Percentiles rank a stretch among this genome's conserved stretches.
Conservation (phyloP, 2,113 vertebrate genomes). For the Pseudorhombus dupliciocellatus region DNA sequence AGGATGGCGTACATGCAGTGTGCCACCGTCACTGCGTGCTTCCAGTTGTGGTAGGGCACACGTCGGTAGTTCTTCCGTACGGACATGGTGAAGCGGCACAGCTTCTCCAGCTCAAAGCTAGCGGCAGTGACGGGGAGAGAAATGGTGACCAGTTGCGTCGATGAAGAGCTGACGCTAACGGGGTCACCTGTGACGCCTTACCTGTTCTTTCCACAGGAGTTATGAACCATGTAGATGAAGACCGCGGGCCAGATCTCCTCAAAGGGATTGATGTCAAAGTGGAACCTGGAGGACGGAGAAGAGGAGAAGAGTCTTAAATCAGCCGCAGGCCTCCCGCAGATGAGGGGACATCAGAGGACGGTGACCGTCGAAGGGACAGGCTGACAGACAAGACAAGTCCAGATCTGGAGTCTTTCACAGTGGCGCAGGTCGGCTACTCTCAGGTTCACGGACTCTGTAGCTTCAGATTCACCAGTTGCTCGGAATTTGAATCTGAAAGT, state of each 20-base stretch:
- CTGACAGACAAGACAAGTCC: slow-evolving; percentile 4
- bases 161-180: background rate
- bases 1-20: slow-evolving; percentile 98
- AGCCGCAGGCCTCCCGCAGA: slow-evolving; percentile 30
- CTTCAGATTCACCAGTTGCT: slow-evolving; percentile 8
- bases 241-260: slow-evolving; percentile 98
- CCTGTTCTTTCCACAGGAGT: slow-evolving; percentile 93
- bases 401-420: slow-evolving; percentile 40
- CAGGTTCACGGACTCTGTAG: slow-evolving; percentile 12
- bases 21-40: slow-evolving; percentile 94
- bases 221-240: slow-evolving; percentile 97
- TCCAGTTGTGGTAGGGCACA: slow-evolving; percentile 99
- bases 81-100: slow-evolving; percentile 98
- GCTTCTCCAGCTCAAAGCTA: slow-evolving; percentile 96
- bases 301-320: slow-evolving; percentile 31
- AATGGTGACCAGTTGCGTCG: background rate
- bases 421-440: slow-evolving; percentile 21
- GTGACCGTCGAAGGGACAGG: slow-evolving; percentile 21
- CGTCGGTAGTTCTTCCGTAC: slow-evolving; percentile 98
- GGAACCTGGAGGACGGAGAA: slow-evolving; percentile 83
- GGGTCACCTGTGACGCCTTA: slow-evolving; percentile 54
- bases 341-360: slow-evolving; percentile 25
- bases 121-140: background rate
- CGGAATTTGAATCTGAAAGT: background rate
- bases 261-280: slow-evolving; percentile 96